Base-by-base conservation (phyloP, 2,888 invertebrate species). In the Nomada ruficornis region DNA sequence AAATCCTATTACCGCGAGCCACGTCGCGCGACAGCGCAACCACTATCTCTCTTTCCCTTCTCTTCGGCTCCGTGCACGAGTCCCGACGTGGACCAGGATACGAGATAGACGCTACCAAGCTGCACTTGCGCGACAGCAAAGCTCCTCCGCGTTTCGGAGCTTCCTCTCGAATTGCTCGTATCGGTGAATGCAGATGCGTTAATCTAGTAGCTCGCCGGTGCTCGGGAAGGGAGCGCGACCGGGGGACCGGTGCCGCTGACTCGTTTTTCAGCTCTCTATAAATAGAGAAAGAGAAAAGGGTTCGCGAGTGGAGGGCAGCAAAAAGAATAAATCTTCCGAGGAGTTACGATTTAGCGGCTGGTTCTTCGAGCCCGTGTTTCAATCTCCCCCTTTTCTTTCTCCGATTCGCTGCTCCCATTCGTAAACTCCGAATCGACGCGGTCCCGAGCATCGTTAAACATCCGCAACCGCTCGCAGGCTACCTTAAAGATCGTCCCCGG, bases 401-500 rank as follows among this genome's bases (percentile, higher is more conserved):
- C n/a, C 47, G 59, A 64, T 65, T 60, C 63, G 23, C 18, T 52
- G 29, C 36, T 47, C 52, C 36, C 20, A 59, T 65, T 60, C 52
- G 55, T 9, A n/a, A 26, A 15, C 54, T 50, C 18, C 76, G 64
- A 57, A 59, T 63, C 64, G 65, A 23, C 44, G 54, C 18, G 26
- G 55, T 13, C 29, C 29, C 23, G 18, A 47, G 69, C 42, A 80
- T 81, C 52, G 52, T 80, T 80, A 80, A 80, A 72, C 72, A 71
- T 47, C 52, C 64, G 62, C 68, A 74, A 81, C 80, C 68, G 52
- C 59, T 64, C n/a, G 68, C 72, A 64, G 81, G 92, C 92, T 93
- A 93, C 93, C 92, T 92, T 93, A 93, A 93, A 91, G 92, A 93
- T 93, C 93, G 93, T 93, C 92, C 90, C 86, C 89, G 88, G 92